Evolutionary conservation across 2,113 vertebrate species (phyloP).

Genomic region (Dinomys branickii): DNA sequence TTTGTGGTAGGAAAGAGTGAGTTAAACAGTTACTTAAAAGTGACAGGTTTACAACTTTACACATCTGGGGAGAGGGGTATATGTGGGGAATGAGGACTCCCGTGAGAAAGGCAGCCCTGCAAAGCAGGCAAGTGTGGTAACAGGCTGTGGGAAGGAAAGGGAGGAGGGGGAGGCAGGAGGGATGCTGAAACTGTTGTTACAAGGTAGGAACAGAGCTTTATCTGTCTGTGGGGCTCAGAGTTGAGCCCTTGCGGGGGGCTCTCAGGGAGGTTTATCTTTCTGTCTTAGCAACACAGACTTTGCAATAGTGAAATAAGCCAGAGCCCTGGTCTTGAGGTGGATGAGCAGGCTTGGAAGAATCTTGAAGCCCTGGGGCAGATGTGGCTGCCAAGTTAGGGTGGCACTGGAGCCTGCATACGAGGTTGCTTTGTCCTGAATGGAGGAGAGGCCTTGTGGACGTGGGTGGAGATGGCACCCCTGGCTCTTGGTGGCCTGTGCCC

Average conservation of each 20-base stretch:
- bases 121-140: neutral
- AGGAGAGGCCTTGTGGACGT: neutral
- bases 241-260: neutral
- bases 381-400: neutral
- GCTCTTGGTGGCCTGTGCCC: neutral
- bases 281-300: neutral
- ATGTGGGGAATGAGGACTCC: neutral
- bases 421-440: neutral
- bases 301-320: too few species aligned
- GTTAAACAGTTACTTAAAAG: neutral
- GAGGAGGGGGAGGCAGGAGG: neutral
- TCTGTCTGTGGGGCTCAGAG: neutral
- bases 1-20: too few species aligned
- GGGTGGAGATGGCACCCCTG: fast-evolving
- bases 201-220: neutral
- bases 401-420: neutral
- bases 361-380: neutral
- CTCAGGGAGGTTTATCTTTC: neutral
- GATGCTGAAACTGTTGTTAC: neutral
- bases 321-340: neutral
- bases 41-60: neutral
- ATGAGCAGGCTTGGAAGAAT: neutral
- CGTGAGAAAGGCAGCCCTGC: too few species aligned
- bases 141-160: neutral
- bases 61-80: neutral